These are phyloP conservation scores for Acomys russatus DNA, from an alignment of 2,797 vertebrate genomes.

Conservation along the genomic window DNA sequence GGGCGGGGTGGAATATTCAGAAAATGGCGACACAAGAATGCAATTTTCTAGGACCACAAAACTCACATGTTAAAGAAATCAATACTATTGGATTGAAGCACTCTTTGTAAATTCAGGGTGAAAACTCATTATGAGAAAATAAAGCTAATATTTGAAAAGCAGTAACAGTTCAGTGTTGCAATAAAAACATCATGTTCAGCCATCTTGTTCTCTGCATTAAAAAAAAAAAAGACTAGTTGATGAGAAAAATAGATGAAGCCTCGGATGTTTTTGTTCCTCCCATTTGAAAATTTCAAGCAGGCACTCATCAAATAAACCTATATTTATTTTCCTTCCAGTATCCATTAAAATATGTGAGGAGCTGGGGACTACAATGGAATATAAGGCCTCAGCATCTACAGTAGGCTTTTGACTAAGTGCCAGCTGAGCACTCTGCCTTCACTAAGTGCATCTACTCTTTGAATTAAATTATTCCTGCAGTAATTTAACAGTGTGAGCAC, in stretches of 20 bases:
- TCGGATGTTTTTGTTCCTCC: constrained; percentile 61
- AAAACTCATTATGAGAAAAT: constrained; percentile 74
- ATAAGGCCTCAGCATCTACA: constrained; percentile 27
- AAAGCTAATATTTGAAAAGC: constrained; percentile 69
- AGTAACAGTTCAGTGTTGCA: constrained; percentile 62
- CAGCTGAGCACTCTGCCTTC: constrained; percentile 68
- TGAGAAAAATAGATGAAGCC: constrained; percentile 73
- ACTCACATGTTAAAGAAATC: constrained; percentile 59
- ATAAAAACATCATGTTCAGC: constrained; percentile 64
- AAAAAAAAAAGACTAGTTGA: constrained; percentile 47
- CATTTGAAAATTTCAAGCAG: constrained; percentile 66
- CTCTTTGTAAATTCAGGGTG: constrained; percentile 50
- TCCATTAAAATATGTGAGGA: constrained; percentile 57
- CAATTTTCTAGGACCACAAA: constrained; percentile 53
- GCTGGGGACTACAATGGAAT: constrained; percentile 38
- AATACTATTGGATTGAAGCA: constrained; percentile 49
- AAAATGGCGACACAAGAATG: constrained; percentile 39
- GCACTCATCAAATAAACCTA: constrained; percentile 61
- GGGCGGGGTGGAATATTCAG: background rate
- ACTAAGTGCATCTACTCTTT: constrained; percentile 69
- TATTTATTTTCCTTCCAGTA: constrained; percentile 67
- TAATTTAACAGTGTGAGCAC: constrained; percentile 76
- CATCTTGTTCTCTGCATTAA: constrained; percentile 28
- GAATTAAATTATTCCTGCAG: constrained; percentile 77
- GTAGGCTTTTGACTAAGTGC: constrained; percentile 61